A percentile compares a stretch with the other conserved stretches of the same genome.
Evolutionary conservation across 2,113 vertebrate species (phyloP).

Genomic region (Hippocampus abdominalis): DNA sequence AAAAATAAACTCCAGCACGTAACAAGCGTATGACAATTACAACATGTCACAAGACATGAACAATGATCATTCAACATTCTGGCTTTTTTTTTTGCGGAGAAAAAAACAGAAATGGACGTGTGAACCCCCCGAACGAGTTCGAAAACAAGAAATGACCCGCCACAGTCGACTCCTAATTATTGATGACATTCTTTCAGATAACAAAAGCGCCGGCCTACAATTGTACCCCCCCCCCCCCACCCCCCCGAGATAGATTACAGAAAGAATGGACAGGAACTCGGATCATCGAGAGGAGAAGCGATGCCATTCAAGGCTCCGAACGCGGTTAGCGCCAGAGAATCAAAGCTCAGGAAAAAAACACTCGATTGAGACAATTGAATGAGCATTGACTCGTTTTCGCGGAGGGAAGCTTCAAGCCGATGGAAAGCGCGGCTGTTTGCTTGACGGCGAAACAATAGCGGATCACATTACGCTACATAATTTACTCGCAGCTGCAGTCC

Average conservation of each 20-base stretch:
- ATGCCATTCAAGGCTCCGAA: neutral
- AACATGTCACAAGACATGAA: too few species aligned
- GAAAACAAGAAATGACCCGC: constrained; percentile 18
- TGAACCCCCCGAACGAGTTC: neutral
- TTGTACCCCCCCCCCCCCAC: neutral
- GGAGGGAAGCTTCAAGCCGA: constrained; percentile 42
- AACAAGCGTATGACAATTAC: too few species aligned
- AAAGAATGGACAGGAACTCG: constrained; percentile 16
- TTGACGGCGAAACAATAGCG: constrained; percentile 57
- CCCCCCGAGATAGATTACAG: neutral
- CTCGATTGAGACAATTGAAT: neutral
- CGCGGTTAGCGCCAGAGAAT: neutral
- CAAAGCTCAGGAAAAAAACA: neutral
- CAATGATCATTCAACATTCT: too few species aligned
- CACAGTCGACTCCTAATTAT: constrained; percentile 16
- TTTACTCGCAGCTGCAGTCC: constrained; percentile 68
- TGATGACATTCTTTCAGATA: constrained; percentile 15
- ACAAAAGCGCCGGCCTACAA: neutral
- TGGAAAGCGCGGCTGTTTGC: constrained; percentile 65
- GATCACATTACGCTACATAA: constrained; percentile 77
- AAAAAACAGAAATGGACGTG: neutral
- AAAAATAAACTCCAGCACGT: too few species aligned
- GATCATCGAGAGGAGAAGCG: neutral
- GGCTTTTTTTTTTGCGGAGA: neutral
- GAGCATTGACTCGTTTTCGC: neutral